Evolutionary conservation across 2,113 vertebrate species (phyloP), one percentile per base, ranked within the genome.

Genomic region (Cyphomyrus plagiostoma): DNA sequence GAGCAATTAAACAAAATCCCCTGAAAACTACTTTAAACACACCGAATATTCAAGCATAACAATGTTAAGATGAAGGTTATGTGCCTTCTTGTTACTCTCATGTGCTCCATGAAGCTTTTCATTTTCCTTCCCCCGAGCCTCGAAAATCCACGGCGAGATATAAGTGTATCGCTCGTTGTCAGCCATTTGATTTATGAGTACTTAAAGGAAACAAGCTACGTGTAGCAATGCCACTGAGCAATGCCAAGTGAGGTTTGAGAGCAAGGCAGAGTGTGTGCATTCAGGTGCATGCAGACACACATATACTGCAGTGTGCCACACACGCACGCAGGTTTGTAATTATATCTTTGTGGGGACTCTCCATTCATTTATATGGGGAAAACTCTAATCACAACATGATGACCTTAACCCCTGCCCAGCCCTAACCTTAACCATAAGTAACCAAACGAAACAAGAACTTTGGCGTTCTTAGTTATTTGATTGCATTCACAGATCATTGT

Each of bases 151-250:
- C 56, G 1, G 21, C 8, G 56, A 88, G 26, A 88, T 88, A 58
- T 62, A 62, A 62, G 21, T 39, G 87, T 6, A 66, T 88, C 87
- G 2, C 52, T 21, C 11, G 56, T 62, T 88, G 87, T 88, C 87
- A 45, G 35, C 26, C 53, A 11, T 88, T 88, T 88, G 87, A 88
- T 88, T 88, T 88, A 88, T 88, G 52, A 45, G 87, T 88, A 66
- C 56, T 66, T 58, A 62, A 62, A 46, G 56, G 87, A 46, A 46
- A 88, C 87, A 56, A 87, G 50, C 56, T 53, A 88, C 49, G 39
- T 88, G 87, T n/a, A 35, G 87, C 87, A 56, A 48, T 56, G 52
- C 86, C 30, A 42, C 35, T 21, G 86, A 87, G 86, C n/a, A n/a
- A n/a, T n/a, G n/a, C 42, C 30, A 66, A 88, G 30, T 62, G 87